Conservation (phyloP, 2,113 vertebrate genomes). For the Ptilonorhynchus violaceus region DNA sequence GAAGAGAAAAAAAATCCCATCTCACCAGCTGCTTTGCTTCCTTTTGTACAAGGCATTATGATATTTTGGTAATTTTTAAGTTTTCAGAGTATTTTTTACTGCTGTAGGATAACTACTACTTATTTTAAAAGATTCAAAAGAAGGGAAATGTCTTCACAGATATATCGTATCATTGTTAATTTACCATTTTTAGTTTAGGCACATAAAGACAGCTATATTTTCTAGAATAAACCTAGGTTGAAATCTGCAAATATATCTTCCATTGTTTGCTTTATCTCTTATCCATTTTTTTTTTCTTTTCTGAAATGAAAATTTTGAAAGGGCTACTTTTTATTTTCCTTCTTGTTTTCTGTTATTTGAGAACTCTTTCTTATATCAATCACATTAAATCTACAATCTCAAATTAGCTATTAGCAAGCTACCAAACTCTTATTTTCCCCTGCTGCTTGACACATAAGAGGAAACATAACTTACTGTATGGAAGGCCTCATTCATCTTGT, state of each 20-base stretch:
- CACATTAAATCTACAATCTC: neutral
- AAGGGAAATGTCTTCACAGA: neutral
- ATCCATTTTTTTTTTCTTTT: neutral
- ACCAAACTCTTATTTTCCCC: neutral
- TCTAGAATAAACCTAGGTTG: neutral
- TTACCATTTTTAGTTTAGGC: neutral
- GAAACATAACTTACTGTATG: constrained; percentile 45
- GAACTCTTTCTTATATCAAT: neutral
- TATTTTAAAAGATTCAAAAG: neutral
- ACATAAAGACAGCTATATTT: neutral
- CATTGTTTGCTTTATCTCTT: neutral
- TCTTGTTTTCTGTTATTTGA: neutral
- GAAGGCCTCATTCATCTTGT: constrained; percentile 38
- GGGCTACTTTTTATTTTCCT: neutral
- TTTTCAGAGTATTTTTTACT: neutral
- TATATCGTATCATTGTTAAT: neutral
- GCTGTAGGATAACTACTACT: neutral
- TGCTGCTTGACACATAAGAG: neutral
- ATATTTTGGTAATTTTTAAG: neutral
- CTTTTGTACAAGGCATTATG: neutral
- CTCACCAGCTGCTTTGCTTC: neutral
- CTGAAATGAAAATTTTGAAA: neutral
- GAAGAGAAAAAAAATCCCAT: neutral
- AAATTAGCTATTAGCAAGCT: neutral
- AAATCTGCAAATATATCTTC: neutral